Base-by-base conservation (phyloP, 2,113 vertebrate species). In the Macquaria australasica region DNA sequence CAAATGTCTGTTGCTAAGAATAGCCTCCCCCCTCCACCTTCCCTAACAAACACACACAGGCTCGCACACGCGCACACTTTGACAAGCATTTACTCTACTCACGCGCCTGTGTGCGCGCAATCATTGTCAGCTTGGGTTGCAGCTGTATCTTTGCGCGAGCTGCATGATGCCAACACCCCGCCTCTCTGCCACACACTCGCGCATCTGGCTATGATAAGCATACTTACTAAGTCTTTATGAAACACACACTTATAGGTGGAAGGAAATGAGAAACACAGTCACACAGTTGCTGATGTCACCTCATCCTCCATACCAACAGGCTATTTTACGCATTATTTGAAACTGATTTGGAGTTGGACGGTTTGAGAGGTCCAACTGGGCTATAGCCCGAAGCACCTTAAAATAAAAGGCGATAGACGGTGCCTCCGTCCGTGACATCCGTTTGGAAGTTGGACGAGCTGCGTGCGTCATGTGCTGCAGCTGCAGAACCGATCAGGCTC, bases 1-100 rank as follows among this genome's bases (percentile, higher is more conserved):
- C 88, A 95, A 95, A 94, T 93, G 93, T 95, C 93, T 95, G 92
- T 86, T 90, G 88, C 94, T 95, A 95, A 94, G 89, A 95, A 94
- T 95, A 95, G 95, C 89, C 79, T 66, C 73, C 79, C 64, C 75
- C 83, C 77, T 72, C 83, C 87, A 85, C 90, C 89, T 87, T 91
- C 86, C 68, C 84, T 83, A 81, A 84, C 87, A 75, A 85, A 93
- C 86, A 88, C 88, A 84, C 62, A 64, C 83, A 79, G 83, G 60
- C 85, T 60, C 9, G 41, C 58, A 78, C 83, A 78, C 83, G 70
- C 48, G 73, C 75, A 41, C 75, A 75, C 82, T 43, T 41, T 79
- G 81, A 75, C 84, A 85, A 59, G 83, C 91, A 48, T 82, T 43
- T 77, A 62, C 69, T 68, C 81, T 23, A 5, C 69, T 51, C 79